phyloP scores from a whole-genome alignment of 2,888 invertebrate species.

The Nineta flava region DNA sequence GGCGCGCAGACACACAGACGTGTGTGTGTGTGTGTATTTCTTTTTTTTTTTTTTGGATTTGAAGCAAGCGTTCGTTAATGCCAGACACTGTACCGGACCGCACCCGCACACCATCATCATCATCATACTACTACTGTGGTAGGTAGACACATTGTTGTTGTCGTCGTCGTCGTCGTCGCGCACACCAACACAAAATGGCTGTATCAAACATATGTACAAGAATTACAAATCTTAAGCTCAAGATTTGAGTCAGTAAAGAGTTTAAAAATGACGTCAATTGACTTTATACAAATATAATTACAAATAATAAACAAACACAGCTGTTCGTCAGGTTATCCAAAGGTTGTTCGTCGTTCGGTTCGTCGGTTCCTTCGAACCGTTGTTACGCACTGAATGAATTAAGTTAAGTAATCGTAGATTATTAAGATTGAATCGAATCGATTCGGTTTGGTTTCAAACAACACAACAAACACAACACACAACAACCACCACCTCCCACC shows the following conservation, averaged over 20 bases:
- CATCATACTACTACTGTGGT: no score
- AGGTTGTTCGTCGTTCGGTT: no score
- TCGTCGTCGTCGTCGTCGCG: no score
- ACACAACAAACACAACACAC: neutral
- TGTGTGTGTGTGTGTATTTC: no score
- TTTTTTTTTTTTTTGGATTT: no score
- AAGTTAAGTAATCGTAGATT: neutral
- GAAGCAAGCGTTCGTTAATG: neutral
- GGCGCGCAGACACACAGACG: neutral
- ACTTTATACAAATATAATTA: constrained; percentile 7
- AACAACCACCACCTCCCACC: neutral
- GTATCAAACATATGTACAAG: constrained; percentile 4
- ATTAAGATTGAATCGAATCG: neutral
- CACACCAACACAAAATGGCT: neutral
- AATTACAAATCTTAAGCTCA: constrained; percentile 1
- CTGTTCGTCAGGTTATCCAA: no score
- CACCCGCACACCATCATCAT: no score
- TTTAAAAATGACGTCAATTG: constrained; percentile 5
- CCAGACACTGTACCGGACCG: neutral
- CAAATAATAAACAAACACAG: neutral
- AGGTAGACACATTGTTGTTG: no score
- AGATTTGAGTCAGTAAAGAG: neutral
- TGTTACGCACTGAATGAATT: no score
- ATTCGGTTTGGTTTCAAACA: neutral
- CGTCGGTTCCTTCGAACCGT: no score